A percentile compares a stretch with the other conserved stretches of the same genome.
These are phyloP conservation scores for Chelonus formosanus DNA, from an alignment of 2,888 invertebrate species.

Conservation along the genomic window DNA sequence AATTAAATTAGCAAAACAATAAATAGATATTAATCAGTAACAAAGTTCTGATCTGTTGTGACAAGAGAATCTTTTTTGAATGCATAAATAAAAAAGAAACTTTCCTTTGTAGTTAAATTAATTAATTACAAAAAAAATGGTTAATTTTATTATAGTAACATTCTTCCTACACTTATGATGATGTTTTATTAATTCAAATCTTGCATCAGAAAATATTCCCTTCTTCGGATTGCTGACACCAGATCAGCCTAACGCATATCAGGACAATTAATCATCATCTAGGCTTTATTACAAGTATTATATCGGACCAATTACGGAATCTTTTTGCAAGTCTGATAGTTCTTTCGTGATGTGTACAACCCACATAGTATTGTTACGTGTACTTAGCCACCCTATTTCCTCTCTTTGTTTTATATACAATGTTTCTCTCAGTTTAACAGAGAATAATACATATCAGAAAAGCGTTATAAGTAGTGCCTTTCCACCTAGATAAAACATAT, in stretches of 20 bases:
- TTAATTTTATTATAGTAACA: too few species aligned
- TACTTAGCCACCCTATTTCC: conserved; percentile 38
- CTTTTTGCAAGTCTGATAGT: conserved; percentile 60
- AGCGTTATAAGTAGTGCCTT: neutral
- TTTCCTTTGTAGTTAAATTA: too few species aligned
- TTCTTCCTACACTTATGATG: too few species aligned
- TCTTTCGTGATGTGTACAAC: conserved; percentile 41
- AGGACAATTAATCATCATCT: conserved; percentile 54
- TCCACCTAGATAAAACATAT: neutral
- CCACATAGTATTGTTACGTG: conserved; percentile 38
- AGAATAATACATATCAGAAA: conserved; percentile 7
- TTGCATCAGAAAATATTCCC: too few species aligned
- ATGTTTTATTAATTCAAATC: too few species aligned
- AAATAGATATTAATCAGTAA: too few species aligned
- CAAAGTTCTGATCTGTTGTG: too few species aligned
- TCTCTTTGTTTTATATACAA: conserved; percentile 20
- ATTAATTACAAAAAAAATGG: too few species aligned
- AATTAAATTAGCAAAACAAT: too few species aligned
- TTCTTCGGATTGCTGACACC: neutral
- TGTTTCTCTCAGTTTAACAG: conserved; percentile 6
- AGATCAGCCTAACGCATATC: conserved; percentile 34
- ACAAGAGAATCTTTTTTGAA: too few species aligned
- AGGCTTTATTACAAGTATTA: conserved; percentile 37
- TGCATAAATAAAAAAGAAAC: too few species aligned
- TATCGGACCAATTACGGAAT: conserved; percentile 53